Base-by-base conservation (phyloP, 2,113 vertebrate species). In the Romanogobio albipinnatus region DNA sequence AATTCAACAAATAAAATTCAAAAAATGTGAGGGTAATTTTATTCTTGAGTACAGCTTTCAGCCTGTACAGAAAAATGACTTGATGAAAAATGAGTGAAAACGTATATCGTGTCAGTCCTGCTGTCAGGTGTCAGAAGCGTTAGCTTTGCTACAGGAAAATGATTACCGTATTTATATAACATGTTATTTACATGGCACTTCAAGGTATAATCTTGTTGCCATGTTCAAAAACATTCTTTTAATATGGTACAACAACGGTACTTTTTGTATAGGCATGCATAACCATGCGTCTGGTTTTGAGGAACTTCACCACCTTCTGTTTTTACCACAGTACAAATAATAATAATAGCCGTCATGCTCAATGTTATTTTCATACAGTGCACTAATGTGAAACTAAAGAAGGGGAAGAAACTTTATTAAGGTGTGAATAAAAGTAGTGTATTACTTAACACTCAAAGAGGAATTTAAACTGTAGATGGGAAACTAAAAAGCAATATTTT, bases 221-320 rank as follows among this genome's bases (percentile, higher is more conserved):
- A 5, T 39, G 47, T 14, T 51, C 14, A 51, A 51, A 51, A 51
- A 51, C 49, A 4, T 14, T 14, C 0, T 14, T 51, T 51, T 51
- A 51, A 51, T 13, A 51, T 15, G 49, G 11, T 64, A 26, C 14
- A 45, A 26, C n/a, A 24, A 74, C 26, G 43, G n/a, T 49, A 15
- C 10, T 49, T 74, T 49, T 33, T 11, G 15, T 36, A 19, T 53
- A 15, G 19, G 2, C n/a, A 3, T 11, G n/a, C 3, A 22, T 15
- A n/a, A 26, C 29, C 19, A 39, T 5, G 3, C 9, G 36, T 79
- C 56, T 79, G 19, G 8, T 9, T 79, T 79, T 8, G 13, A 61
- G 56, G 36, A 79, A 79, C 68, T 71, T 71, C 4, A 45, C 68
- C 51, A 24, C 45, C 24, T 49, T 62, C 13, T 62, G 39, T 79